Percentiles rank a stretch among this genome's conserved stretches.
Conservation (phyloP, 1,140 invertebrate genomes). For the Oryzaephilus surinamensis region DNA sequence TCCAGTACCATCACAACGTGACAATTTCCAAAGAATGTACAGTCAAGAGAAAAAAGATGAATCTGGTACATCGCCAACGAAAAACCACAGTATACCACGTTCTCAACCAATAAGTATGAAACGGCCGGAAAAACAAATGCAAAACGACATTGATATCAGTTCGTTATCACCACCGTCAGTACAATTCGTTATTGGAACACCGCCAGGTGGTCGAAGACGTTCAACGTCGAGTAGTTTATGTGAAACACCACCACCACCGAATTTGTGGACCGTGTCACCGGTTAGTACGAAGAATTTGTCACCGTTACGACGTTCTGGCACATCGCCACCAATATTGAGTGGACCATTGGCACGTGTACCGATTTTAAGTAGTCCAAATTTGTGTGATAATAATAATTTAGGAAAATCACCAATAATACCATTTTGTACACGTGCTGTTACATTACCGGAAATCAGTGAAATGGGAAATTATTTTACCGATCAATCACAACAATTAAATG, state of each 20-base stretch:
- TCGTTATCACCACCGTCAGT: constrained; percentile 83
- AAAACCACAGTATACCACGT: constrained; percentile 50
- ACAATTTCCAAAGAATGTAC: constrained; percentile 37
- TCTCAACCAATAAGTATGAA: constrained; percentile 76
- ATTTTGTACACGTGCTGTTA: constrained; percentile 60
- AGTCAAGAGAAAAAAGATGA: constrained; percentile 23
- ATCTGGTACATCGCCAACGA: constrained; percentile 13
- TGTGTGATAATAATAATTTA: constrained; percentile 45
- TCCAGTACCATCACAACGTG: constrained; percentile 63
- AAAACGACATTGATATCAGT: constrained; percentile 56
- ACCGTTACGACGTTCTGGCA: constrained; percentile 61
- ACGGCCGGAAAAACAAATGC: constrained; percentile 51
- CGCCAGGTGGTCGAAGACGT: constrained; percentile 58
- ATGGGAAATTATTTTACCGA: constrained; percentile 48
- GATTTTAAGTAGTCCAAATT: constrained; percentile 41
- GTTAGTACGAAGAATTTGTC: constrained; percentile 45
- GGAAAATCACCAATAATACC: constrained; percentile 50
- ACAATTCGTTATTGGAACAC: constrained; percentile 85
- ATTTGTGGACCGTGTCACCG: constrained; percentile 69
- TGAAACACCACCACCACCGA: constrained; percentile 67
- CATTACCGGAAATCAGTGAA: constrained; percentile 64
- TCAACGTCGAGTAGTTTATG: constrained; percentile 53
- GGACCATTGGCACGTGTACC: constrained; percentile 49
- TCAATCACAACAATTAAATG: constrained; percentile 34
- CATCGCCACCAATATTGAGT: constrained; percentile 59